Evolutionary conservation across 2,797 vertebrate species (phyloP), one percentile per base, ranked within the genome.

Genomic region (Myoxocephalus aenaeus): DNA sequence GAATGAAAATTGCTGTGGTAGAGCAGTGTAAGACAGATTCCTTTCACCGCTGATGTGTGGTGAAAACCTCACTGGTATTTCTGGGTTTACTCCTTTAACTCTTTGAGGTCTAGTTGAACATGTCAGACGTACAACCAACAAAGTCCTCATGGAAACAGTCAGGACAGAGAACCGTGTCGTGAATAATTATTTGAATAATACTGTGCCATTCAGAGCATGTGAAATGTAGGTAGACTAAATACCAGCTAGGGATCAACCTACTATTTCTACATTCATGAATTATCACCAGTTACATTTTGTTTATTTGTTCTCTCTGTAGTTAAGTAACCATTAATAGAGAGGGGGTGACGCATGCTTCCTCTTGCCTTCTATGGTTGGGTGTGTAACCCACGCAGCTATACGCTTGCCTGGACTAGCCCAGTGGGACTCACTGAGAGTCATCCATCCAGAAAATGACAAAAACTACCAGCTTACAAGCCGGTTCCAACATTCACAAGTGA

Each of bases 371-470:
- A 32, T 46, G 29, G 69, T 42, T 38, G 36, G 32, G 48, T 32
- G 36, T 32, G 5, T 48, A 59, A 65, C 53, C 74, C 70, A 82
- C 54, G 15, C 77, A 86, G 42, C 8, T 65, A 20, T 20, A 0
- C 75, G 74, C 93, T 9, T 90, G 93, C 75, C 89, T 76, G 81
- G 62, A 90, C 93, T 63, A 44, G 92, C 63, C 89, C 71, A 11
- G 57, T 51, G 76, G 68, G 85, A 91, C 83, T 89, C 70, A 72
- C 68, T 58, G 51, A 86, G 89, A 94, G 73, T 93, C 92, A 92
- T 77, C 86, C 81, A 89, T 87, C 86, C 88, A 85, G 59, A 90
- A 87, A 89, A 92, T 87, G 85, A 92, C 88, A 92, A 87, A 32
- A 86, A 89, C 86, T 76, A 83, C 70, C 61, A 22, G 67, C 75